phyloP scores from a whole-genome alignment of 2,797 vertebrate species.

The Pelochelys cantorii region DNA sequence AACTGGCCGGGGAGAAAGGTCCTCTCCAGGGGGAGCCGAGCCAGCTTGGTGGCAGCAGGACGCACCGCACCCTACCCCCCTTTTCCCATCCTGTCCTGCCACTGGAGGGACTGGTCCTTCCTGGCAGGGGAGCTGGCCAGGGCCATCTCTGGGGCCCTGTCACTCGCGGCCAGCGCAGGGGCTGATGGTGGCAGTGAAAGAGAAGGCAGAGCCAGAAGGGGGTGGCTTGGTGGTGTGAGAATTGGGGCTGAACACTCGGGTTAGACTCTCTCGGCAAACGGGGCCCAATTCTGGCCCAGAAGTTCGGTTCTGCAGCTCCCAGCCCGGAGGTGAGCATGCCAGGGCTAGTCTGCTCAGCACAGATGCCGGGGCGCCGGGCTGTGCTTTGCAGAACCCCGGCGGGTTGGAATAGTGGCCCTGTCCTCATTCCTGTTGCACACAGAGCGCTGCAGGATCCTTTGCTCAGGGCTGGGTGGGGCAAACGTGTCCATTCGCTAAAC shows the following conservation, averaged over 20 bases:
- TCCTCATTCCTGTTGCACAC: neutral
- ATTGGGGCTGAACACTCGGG: neutral
- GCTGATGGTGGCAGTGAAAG: neutral
- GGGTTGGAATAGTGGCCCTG: neutral
- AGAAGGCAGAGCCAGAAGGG: neutral
- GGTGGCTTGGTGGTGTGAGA: neutral
- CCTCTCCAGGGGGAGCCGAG: neutral
- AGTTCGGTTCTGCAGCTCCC: neutral
- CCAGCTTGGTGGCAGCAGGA: neutral
- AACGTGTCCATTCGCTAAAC: neutral
- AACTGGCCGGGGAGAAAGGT: neutral
- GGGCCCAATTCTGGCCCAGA: neutral
- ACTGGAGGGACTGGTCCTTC: neutral
- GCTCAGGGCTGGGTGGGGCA: neutral
- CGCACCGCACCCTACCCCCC: neutral
- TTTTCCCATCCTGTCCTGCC: neutral
- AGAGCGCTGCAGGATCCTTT: neutral
- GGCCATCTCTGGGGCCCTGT: neutral
- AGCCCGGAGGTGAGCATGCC: no score
- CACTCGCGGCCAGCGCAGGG: neutral
- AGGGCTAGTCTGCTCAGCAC: neutral
- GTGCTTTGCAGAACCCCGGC: neutral
- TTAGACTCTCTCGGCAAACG: neutral
- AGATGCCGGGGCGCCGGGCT: neutral
- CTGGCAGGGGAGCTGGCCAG: neutral